phyloP scores from a whole-genome alignment of 2,888 invertebrate species.

The Lasioglossum lativentre region DNA sequence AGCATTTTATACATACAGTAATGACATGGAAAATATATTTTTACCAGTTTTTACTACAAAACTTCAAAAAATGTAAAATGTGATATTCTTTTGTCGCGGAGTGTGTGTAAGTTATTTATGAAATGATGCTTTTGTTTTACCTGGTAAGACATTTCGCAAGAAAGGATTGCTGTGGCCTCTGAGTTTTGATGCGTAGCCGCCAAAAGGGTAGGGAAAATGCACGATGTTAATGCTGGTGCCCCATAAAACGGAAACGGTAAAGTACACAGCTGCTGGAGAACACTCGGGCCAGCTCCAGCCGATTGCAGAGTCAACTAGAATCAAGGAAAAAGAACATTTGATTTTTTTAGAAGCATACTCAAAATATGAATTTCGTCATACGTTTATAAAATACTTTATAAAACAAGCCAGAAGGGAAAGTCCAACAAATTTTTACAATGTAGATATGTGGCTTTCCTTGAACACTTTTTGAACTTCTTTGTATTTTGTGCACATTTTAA shows the following conservation, averaged over 20 bases:
- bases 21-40: too few relatives aligned
- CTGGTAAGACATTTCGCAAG: constrained; percentile 89
- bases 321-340: neutral
- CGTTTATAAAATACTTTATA: too few relatives aligned
- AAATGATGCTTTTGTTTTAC: constrained; percentile 81
- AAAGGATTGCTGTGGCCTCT: constrained; percentile 91
- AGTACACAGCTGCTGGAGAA: constrained; percentile 93
- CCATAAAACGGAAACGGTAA: constrained; percentile 95
- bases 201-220: constrained; percentile 92
- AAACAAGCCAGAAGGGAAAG: too few relatives aligned
- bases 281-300: constrained; percentile 90
- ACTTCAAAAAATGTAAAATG: neutral
- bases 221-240: constrained; percentile 89
- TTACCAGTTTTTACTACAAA: too few relatives aligned
- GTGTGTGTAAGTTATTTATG: neutral
- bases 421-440: too few relatives aligned
- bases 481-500: too few relatives aligned
- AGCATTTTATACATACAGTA: too few relatives aligned
- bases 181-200: constrained; percentile 89
- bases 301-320: constrained; percentile 90
- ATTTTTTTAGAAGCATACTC: neutral
- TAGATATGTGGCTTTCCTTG: too few relatives aligned
- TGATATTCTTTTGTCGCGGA: neutral
- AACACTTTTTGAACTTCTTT: too few relatives aligned
- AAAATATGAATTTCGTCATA: neutral